A percentile compares a stretch with the other conserved stretches of the same genome.
Evolutionary conservation across 1,140 invertebrate species (phyloP).

Genomic region (Apolygus lucorum): DNA sequence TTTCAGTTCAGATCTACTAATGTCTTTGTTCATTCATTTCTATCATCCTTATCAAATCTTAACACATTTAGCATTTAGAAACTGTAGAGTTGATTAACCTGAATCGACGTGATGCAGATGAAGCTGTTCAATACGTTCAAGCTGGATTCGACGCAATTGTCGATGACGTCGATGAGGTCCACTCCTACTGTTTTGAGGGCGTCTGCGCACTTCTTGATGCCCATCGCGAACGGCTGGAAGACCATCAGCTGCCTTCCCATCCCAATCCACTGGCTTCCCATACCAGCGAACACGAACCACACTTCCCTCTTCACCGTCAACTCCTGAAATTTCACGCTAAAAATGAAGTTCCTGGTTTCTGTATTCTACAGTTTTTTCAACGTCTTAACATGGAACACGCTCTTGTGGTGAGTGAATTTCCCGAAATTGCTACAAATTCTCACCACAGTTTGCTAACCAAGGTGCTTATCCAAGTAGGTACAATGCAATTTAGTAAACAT

Average conservation of each 20-base stretch:
- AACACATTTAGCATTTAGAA: no score
- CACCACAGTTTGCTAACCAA: no score
- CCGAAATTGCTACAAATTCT: no score
- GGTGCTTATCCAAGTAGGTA: no score
- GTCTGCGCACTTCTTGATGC: slow-evolving; percentile 63
- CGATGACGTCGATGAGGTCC: slow-evolving; percentile 70
- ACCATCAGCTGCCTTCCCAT: slow-evolving; percentile 79
- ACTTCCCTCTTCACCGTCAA: slow-evolving; percentile 38
- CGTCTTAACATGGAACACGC: no score
- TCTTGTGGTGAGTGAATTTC: no score
- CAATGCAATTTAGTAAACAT: no score
- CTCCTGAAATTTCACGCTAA: not conserved
- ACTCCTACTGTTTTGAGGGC: slow-evolving; percentile 64
- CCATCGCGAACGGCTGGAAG: slow-evolving; percentile 66
- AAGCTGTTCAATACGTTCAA: slow-evolving; percentile 82
- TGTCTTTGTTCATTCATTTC: no score
- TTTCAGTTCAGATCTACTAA: no score
- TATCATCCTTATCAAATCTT: no score
- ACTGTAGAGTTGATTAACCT: no score
- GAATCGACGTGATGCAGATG: slow-evolving; percentile 86
- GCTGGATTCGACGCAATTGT: slow-evolving; percentile 51
- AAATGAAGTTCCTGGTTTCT: not conserved
- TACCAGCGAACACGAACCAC: slow-evolving; percentile 91
- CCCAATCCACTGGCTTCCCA: slow-evolving; percentile 92
- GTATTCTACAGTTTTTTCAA: not conserved